Evolutionary conservation across 1,140 invertebrate species (phyloP), one percentile per base, ranked within the genome.

Genomic region (Polyergus mexicanus): DNA sequence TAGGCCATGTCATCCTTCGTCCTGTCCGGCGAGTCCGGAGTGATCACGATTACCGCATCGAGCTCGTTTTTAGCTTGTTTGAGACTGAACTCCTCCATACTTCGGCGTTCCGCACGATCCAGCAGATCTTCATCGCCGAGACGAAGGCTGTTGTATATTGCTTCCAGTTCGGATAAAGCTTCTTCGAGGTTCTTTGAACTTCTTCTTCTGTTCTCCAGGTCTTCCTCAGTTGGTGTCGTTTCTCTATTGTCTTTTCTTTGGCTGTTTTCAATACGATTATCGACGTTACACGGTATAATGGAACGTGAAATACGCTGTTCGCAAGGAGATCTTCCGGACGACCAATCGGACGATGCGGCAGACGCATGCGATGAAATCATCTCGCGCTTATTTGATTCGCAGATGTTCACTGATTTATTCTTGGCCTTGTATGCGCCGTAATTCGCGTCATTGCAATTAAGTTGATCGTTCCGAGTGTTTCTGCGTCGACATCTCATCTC

Each of bases 91-190:
- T 94, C 93, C 3, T 93, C 92, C 89, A 97, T 95, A 91, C 98
- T 97, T 65, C 97, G 94, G 44, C 97, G 95, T 92, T 98, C 97
- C 4, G 97, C 97, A 90, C 97, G 95, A 87, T 98, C 98, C 25
- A 98, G 91, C 22, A 98, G 94, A 93, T 98, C 97, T 89, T 98
- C 97, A 92, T 98, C 98, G 2, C 97, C 97, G 22, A 98, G 94
- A 19, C 97, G 96, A 28, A 98, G 95, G 87, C 97, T 98, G 89
- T 98, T 98, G 94, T 98, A 98, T 92, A 99, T 98, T 19, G 97
- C 97, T 95, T 99, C 98, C 44, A 99, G 93, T 94, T 99, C 98
- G 88, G 97, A 97, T 8, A 99, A 95, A 62, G 98, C 98, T 90
- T 98, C 98, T 92, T 98, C 98, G 38, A 98, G 95, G 94, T 98